Percentiles rank a stretch among this genome's conserved stretches.
phyloP scores from a whole-genome alignment of 2,797 vertebrate species.

The Acipenser transmontanus region DNA sequence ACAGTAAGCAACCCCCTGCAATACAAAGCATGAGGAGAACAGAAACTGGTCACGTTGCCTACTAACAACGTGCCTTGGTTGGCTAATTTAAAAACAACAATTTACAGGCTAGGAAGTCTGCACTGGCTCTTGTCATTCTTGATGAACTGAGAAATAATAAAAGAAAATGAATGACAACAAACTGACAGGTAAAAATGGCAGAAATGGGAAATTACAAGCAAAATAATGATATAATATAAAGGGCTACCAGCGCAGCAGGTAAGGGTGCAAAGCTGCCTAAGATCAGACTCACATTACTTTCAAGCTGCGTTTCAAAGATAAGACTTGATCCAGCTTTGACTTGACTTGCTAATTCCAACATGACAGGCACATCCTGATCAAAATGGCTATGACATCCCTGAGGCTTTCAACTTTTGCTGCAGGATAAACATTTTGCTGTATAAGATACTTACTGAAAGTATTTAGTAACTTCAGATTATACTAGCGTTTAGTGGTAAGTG shows the following conservation, averaged over 20 bases:
- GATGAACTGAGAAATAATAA: background rate
- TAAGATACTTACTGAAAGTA: background rate
- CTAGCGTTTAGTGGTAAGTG: background rate
- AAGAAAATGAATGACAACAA: background rate
- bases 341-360: background rate
- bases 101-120: background rate
- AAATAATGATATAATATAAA: background rate
- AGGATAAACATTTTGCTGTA: background rate
- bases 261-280: background rate
- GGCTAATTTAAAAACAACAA: background rate
- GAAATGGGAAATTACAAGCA: background rate
- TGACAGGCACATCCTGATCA: background rate
- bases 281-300: background rate
- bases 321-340: slow-evolving; percentile 2
- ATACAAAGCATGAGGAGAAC: background rate
- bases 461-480: background rate
- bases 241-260: background rate
- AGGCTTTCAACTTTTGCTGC: background rate
- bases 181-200: background rate
- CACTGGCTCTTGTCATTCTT: background rate
- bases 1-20: background rate
- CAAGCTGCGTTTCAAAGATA: background rate
- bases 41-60: background rate
- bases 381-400: background rate
- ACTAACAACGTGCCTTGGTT: background rate